Percentiles rank a stretch among this genome's conserved stretches.
Conservation (phyloP, 2,888 invertebrate genomes). For the Seladonia tumulorum region DNA sequence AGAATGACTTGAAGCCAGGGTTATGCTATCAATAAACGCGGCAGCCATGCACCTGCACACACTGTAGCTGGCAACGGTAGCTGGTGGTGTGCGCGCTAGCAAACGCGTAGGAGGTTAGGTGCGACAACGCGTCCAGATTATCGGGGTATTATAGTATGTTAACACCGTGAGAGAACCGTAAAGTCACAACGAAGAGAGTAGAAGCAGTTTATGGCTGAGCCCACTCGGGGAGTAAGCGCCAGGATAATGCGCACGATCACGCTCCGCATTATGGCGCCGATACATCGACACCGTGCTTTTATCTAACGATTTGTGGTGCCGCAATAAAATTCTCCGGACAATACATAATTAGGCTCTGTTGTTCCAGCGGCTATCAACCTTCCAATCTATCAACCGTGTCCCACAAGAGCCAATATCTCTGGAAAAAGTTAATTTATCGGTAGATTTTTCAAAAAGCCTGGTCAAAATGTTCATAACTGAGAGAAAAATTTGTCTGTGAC, state of each 20-base stretch:
- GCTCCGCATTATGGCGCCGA: slow-evolving; percentile 52
- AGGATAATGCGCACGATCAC: slow-evolving; percentile 68
- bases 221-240: slow-evolving; percentile 38
- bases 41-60: slow-evolving; percentile 44
- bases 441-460: no score
- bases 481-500: not conserved
- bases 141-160: slow-evolving; percentile 63
- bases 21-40: slow-evolving; percentile 34
- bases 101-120: slow-evolving; percentile 48
- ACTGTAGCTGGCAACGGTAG: slow-evolving; percentile 22
- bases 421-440: no score
- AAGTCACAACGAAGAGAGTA: slow-evolving; percentile 51
- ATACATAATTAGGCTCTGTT: not conserved
- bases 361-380: not conserved
- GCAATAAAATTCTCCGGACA: not conserved
- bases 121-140: slow-evolving; percentile 64
- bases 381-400: not conserved
- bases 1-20: slow-evolving; percentile 16
- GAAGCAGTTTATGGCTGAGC: slow-evolving; percentile 61
- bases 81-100: not conserved
- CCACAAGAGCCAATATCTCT: not conserved
- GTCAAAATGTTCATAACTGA: not conserved
- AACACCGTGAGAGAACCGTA: slow-evolving; percentile 59
- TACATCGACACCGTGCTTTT: slow-evolving; percentile 58
- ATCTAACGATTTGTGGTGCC: slow-evolving; percentile 11